Percentiles rank a stretch among this genome's conserved stretches.
Conservation (phyloP, 2,797 vertebrate genomes). For the Pterois miles region DNA sequence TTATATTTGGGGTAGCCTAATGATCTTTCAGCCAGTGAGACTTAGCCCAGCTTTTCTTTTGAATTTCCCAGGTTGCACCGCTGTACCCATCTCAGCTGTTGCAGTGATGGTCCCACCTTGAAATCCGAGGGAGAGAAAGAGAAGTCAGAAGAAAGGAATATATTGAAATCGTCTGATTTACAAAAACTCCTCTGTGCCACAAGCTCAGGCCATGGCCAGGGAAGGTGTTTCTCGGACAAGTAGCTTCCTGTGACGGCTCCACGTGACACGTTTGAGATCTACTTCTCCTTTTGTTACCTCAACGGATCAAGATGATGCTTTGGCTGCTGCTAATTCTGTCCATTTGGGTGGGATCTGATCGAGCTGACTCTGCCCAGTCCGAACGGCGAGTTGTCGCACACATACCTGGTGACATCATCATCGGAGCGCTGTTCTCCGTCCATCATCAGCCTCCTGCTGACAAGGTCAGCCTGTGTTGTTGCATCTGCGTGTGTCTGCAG, state of each 20-base stretch:
- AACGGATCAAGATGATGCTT: constrained; percentile 70
- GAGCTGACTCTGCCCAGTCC: constrained; percentile 84
- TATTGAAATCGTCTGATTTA: neutral
- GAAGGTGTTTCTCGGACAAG: constrained; percentile 40
- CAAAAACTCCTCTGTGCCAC: constrained; percentile 21
- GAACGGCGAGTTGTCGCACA: constrained; percentile 95
- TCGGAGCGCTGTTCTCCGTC: constrained; percentile 97
- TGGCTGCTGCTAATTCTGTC: constrained; percentile 85
- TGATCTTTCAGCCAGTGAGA: constrained; percentile 42
- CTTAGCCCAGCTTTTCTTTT: constrained; percentile 45
- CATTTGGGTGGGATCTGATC: constrained; percentile 83
- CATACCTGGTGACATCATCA: constrained; percentile 96
- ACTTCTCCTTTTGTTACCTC: constrained; percentile 18
- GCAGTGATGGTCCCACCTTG: constrained; percentile 51
- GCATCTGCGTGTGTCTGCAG: neutral
- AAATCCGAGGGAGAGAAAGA: constrained; percentile 28
- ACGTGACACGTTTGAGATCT: constrained; percentile 12
- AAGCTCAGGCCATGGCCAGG: constrained; percentile 60
- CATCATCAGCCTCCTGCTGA: constrained; percentile 98
- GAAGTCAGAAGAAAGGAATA: constrained; percentile 35
- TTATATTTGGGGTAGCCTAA: constrained; percentile 37
- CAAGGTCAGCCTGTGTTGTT: constrained; percentile 80
- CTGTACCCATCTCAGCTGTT: constrained; percentile 42
- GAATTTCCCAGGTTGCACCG: constrained; percentile 50
- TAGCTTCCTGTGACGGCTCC: constrained; percentile 51